These are phyloP conservation scores for Lasiommata megera DNA, from an alignment of 2,888 invertebrate species.

Conservation along the genomic window DNA sequence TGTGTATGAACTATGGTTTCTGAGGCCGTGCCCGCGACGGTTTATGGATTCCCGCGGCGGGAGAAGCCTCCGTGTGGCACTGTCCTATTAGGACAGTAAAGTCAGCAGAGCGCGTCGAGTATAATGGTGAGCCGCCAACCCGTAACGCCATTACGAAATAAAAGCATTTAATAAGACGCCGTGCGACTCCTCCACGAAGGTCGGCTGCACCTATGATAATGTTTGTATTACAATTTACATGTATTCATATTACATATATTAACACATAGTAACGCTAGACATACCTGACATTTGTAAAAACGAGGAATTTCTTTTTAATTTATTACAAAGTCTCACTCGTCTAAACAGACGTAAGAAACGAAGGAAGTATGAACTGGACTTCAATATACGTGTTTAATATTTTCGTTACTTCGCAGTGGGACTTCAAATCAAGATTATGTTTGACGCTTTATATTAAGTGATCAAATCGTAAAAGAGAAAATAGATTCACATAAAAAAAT, in stretches of 20 bases:
- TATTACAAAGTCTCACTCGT: too few relatives aligned
- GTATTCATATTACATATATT: not conserved
- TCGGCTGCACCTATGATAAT: constrained; percentile 32
- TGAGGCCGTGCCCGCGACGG: not conserved
- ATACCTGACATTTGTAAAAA: constrained; percentile 15
- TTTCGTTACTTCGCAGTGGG: too few relatives aligned
- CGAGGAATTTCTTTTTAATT: too few relatives aligned
- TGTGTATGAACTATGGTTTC: too few relatives aligned
- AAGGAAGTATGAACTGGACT: too few relatives aligned
- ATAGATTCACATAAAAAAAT: too few relatives aligned
- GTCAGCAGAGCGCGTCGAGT: constrained; percentile 58
- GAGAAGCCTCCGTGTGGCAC: not conserved
- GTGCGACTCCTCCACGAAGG: constrained; percentile 36
- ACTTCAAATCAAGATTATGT: too few relatives aligned
- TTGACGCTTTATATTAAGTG: too few relatives aligned
- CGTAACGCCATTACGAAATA: constrained; percentile 54
- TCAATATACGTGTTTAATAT: too few relatives aligned
- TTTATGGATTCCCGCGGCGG: not conserved
- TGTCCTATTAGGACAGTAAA: constrained; percentile 66
- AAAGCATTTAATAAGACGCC: constrained; percentile 42
- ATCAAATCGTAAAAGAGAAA: too few relatives aligned
- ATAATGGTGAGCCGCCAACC: constrained; percentile 63
- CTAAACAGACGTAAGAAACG: too few relatives aligned
- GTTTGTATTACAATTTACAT: constrained; percentile 12
- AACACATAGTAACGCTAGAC: constrained; percentile 16